Base-by-base conservation (phyloP, 2,888 invertebrate genomes). In the Lochmaea crataegi region DNA sequence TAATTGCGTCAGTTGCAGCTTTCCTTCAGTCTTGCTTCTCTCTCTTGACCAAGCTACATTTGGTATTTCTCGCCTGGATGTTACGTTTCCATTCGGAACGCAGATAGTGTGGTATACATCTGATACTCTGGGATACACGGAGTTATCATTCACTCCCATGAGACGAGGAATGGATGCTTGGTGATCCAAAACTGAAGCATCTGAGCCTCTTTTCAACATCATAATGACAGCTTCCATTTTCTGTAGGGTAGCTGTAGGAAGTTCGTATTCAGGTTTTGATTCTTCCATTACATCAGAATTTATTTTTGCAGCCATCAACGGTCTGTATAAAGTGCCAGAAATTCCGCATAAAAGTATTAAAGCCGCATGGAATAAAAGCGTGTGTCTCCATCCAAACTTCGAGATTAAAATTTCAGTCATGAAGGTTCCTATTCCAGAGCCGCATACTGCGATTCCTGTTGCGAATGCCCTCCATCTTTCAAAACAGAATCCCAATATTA, bases 401-500 rank as follows among this genome's bases (percentile, higher is more conserved):
- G 89, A 85, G 16, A 95, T 89, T 16, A 98, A 87, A 5, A 83
- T 79, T 22, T 87, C 88, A 67, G 91, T 92, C 6, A 97, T 86
- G 0, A 97, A 95, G 10, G 94, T 94, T n/a, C 98, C 98, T 16
- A 97, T 94, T 11, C 99, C 99, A 0, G 98, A 97, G 26, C 99
- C 99, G 84, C 98, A 98, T 7, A 99, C 94, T 0, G 98, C 96
- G 68, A 99, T 92, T 4, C 99, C 99, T 0, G 98, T 98, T 0
- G 99, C 99, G 69, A 99, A 86, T 0, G 98, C 98, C 68, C 99
- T 91, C 92, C 96, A 96, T 85, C 93, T 94, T 87, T 99, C 98
- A 87, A 99, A 99, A 89, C 99, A 99, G 88, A 97, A 98, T 22
- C 98, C 97, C 61, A 98, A 96, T 11, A 95, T 94, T 82, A 99